Evolutionary conservation across 2,797 vertebrate genomes (phyloP), one percentile per base, ranked within the genome.

Genomic region (Siniperca scherzeri): DNA sequence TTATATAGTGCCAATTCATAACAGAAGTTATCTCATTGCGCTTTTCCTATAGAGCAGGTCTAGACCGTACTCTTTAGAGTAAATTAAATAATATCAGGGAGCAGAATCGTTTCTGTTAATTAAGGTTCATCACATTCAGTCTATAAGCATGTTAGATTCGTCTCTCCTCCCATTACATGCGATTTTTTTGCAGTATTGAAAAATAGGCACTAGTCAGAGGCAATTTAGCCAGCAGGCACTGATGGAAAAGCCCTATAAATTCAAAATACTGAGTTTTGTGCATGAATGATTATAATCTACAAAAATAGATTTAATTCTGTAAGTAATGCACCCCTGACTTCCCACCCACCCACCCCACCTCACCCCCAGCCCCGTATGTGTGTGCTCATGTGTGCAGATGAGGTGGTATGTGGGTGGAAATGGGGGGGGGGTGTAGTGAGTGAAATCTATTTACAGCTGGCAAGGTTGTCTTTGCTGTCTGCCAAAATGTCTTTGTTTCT

Each of bases 401-500:
- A 75, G 40, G 66, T 62, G 72, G 50, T 59, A 66, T 64, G 78
- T 78, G 71, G 79, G 74, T 66, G 78, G 66, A 56, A 30, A 70
- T 44, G 38, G 27, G 50, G 74, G 6, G 11, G 48, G 14, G 70
- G 56, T 86, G 75, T 56, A 79, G 44, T 78, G 74, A 85, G 42
- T 60, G 80, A 75, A 76, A 87, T 83, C 68, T 87, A 74, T 91
- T 82, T 86, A 87, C 61, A 87, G 77, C 74, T 88, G 87, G 81
- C 79, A 82, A 79, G 68, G 61, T 78, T 62, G 77, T 78, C 75
- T 82, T 74, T 74, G 33, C 86, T 50, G 33, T 81, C 59, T 83
- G 82, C 78, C 75, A 90, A 68, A 77, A 25, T 53, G 77, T 74
- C 68, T 86, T 82, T 87, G 83, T 87, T 81, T 88, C 82, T 64